Evolutionary conservation across 2,888 invertebrate genomes (phyloP).

Genomic region (Rhyacophila evoluta): DNA sequence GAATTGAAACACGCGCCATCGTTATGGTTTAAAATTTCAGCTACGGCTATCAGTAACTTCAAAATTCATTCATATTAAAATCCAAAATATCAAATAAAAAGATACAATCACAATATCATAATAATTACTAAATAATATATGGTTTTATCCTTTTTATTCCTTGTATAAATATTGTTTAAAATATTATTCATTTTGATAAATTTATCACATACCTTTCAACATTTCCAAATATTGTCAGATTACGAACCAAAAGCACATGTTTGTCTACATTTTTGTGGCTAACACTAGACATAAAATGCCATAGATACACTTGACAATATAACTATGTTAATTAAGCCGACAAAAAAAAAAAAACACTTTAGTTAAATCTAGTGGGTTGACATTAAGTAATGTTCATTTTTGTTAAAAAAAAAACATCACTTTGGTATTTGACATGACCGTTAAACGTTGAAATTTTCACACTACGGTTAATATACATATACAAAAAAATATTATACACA

Average conservation of each 20-base stretch:
- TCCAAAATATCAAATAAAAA: too few relatives aligned
- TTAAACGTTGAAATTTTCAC: neutral
- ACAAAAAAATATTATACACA: neutral
- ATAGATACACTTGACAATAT: neutral
- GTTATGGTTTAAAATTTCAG: too few relatives aligned
- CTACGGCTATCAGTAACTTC: too few relatives aligned
- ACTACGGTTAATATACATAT: neutral
- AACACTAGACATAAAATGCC: neutral
- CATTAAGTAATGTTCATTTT: neutral
- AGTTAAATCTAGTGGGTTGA: neutral
- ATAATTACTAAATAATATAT: too few relatives aligned
- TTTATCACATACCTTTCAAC: constrained; percentile 11
- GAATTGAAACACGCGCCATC: too few relatives aligned
- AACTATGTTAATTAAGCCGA: neutral
- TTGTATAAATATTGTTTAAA: too few relatives aligned
- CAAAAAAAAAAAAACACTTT: neutral
- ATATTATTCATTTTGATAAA: too few relatives aligned
- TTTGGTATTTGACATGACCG: neutral
- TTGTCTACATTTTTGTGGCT: neutral
- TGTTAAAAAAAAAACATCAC: neutral
- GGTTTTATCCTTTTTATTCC: too few relatives aligned
- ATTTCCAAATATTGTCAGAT: neutral
- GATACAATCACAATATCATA: too few relatives aligned
- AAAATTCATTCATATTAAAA: too few relatives aligned
- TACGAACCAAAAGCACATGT: neutral